These are phyloP conservation scores for Cydia strobilella DNA, from an alignment of 1,140 invertebrate genomes.

Conservation along the genomic window DNA sequence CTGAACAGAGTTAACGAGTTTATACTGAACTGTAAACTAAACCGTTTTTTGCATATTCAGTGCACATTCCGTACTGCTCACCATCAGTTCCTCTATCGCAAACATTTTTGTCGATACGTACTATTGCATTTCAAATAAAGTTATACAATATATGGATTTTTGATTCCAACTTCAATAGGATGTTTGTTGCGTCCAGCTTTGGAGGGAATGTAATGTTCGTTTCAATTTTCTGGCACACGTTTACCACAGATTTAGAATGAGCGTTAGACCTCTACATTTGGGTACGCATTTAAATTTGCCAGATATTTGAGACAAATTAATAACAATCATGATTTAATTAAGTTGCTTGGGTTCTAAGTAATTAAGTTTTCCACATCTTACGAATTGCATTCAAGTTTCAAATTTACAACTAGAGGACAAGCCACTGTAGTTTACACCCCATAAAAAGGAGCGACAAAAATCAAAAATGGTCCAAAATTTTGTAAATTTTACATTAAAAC, in stretches of 20 bases:
- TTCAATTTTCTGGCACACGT: slow-evolving; percentile 63
- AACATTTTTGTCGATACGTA: slow-evolving; percentile 21
- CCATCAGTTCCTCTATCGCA: neutral
- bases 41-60: neutral
- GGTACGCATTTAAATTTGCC: neutral
- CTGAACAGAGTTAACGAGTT: neutral
- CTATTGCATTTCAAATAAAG: slow-evolving; percentile 4
- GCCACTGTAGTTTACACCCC: no score
- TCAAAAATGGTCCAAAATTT: no score
- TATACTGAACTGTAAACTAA: neutral
- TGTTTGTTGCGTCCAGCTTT: slow-evolving; percentile 42
- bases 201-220: slow-evolving; percentile 64
- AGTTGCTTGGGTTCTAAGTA: no score
- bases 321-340: neutral
- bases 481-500: no score
- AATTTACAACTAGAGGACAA: no score
- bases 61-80: neutral
- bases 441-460: no score
- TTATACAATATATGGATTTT: slow-evolving; percentile 18
- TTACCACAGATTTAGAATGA: neutral
- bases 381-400: no score
- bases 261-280: neutral
- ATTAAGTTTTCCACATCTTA: no score
- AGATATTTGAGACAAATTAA: neutral
- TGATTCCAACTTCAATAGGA: slow-evolving; percentile 19